phyloP scores from a whole-genome alignment of 1,140 invertebrate species.

The Bursaphelenchus mucronatus region DNA sequence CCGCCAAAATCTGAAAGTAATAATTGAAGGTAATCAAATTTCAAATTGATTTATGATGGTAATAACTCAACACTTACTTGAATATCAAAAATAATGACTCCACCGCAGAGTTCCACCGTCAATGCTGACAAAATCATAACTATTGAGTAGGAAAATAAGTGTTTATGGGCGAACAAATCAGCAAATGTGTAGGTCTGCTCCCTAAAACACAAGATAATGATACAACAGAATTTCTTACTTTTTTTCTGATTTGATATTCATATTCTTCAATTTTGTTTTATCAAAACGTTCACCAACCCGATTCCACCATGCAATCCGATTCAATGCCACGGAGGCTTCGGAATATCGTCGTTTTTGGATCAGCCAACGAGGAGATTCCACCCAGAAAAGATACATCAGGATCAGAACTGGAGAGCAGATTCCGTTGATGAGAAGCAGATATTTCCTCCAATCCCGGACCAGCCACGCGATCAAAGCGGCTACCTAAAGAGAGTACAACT shows the following conservation, averaged over 20 bases:
- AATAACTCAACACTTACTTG: constrained; percentile 25
- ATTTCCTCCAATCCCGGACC: constrained; percentile 38
- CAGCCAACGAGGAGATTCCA: constrained; percentile 47
- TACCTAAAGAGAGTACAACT: constrained; percentile 28
- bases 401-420: constrained; percentile 42
- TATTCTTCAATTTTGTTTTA: constrained; percentile 34
- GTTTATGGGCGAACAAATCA: constrained; percentile 40
- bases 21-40: too few species aligned
- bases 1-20: constrained; percentile 35
- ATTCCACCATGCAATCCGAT: constrained; percentile 39
- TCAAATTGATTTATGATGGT: not conserved
- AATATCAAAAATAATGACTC: constrained; percentile 45
- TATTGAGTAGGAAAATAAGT: constrained; percentile 34
- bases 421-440: constrained; percentile 34
- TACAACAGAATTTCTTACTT: constrained; percentile 26
- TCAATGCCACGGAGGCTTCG: constrained; percentile 38
- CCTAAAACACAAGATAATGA: constrained; percentile 8
- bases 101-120: constrained; percentile 45
- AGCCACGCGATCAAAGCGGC: constrained; percentile 35
- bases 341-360: constrained; percentile 43
- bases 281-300: constrained; percentile 22
- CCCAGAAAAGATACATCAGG: constrained; percentile 45
- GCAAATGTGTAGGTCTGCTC: constrained; percentile 37
- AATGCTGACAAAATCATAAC: constrained; percentile 47
- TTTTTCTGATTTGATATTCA: constrained; percentile 27